phyloP scores from a whole-genome alignment of 2,888 invertebrate species.

The Sabatieria punctata region DNA sequence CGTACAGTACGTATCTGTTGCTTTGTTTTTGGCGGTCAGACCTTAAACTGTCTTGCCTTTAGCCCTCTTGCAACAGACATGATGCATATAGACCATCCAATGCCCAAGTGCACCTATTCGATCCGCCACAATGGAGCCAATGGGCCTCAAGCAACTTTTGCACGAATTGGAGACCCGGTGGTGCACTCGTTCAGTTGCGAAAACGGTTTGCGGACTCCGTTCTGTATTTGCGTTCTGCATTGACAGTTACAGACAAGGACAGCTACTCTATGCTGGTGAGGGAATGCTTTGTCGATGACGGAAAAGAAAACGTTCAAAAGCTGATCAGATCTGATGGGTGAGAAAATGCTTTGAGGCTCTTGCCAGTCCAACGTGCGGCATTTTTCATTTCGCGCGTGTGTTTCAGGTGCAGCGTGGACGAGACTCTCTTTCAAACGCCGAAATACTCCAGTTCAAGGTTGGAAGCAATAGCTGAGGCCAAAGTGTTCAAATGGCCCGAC shows the following conservation, averaged over 20 bases:
- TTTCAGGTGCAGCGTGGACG: conserved; percentile 7
- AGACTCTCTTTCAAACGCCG: conserved; percentile 4
- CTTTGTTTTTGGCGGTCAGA: neutral
- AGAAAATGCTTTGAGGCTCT: neutral
- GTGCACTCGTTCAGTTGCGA: conserved; percentile 10
- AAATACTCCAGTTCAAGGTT: neutral
- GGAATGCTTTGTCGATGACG: conserved; percentile 11
- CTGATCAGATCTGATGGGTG: conserved; percentile 8
- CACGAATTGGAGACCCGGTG: conserved; percentile 9
- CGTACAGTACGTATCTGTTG: no score
- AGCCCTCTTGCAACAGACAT: conserved; percentile 9
- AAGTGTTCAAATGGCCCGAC: conserved; percentile 12
- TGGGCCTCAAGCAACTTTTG: conserved; percentile 9
- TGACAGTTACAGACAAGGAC: neutral
- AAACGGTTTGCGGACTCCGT: neutral
- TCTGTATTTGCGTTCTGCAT: neutral
- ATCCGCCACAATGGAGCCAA: conserved; percentile 6
- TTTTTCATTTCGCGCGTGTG: neutral
- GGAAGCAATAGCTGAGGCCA: conserved; percentile 7
- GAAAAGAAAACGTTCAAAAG: conserved; percentile 6
- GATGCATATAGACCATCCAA: conserved; percentile 5
- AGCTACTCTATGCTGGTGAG: conserved; percentile 8
- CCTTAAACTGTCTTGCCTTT: neutral
- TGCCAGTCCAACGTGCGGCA: neutral
- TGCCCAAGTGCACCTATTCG: conserved; percentile 8